These are phyloP conservation scores for Schizotus pectinicornis DNA, from an alignment of 2,888 invertebrate genomes.

Conservation along the genomic window DNA sequence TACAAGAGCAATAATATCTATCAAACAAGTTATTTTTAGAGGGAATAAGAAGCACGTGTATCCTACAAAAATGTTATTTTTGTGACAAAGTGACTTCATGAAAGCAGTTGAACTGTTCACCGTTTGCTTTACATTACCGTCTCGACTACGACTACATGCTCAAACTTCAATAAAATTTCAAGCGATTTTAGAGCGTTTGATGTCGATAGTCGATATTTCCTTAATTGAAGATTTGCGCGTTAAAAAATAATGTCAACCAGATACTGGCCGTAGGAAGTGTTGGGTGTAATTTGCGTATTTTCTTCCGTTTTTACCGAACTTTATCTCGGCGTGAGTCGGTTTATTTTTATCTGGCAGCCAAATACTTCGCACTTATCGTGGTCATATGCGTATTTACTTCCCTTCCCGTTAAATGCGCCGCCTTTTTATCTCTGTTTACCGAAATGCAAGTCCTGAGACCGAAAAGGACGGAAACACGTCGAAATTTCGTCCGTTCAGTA, in stretches of 20 bases:
- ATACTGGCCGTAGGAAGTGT: background rate
- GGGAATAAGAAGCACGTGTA: slow-evolving; percentile 27
- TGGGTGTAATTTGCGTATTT: background rate
- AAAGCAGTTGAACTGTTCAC: slow-evolving; percentile 6
- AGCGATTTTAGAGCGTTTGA: too few species aligned
- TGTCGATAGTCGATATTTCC: too few species aligned
- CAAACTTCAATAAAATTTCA: too few species aligned
- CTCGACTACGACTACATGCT: too few species aligned
- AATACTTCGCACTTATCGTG: slow-evolving; percentile 17
- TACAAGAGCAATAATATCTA: slow-evolving; percentile 9
- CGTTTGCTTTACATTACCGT: background rate
- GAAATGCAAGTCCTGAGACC: background rate
- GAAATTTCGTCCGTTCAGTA: slow-evolving; percentile 29
- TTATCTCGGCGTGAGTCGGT: slow-evolving; percentile 8
- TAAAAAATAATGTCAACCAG: background rate
- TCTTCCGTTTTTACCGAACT: slow-evolving; percentile 4
- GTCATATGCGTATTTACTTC: slow-evolving; percentile 6
- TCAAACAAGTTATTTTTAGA: slow-evolving; percentile 27
- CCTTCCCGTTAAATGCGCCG: slow-evolving; percentile 1
- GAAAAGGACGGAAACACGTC: slow-evolving; percentile 19
- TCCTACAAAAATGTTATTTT: slow-evolving; percentile 28
- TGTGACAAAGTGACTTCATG: slow-evolving; percentile 24
- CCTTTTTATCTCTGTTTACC: slow-evolving; percentile 1
- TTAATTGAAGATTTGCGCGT: background rate
- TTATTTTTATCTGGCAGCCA: slow-evolving; percentile 1